These are phyloP conservation scores for Asbolus verrucosus DNA, from an alignment of 1,140 invertebrate genomes.

Conservation along the genomic window DNA sequence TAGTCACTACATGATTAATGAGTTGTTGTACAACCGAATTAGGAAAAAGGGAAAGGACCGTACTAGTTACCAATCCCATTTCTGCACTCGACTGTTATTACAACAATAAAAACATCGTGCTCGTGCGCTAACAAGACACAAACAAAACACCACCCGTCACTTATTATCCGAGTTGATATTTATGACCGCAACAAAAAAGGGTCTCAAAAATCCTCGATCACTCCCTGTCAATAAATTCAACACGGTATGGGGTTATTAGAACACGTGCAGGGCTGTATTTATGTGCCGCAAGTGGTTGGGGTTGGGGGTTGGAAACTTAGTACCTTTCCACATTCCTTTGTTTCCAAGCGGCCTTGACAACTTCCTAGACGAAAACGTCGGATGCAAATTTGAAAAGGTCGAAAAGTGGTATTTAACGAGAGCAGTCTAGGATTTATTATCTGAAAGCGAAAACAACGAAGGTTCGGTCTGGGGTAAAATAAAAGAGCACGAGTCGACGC, in stretches of 20 bases:
- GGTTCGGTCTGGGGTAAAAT: background rate
- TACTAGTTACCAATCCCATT: constrained; percentile 1
- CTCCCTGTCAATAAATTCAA: background rate
- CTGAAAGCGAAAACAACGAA: background rate
- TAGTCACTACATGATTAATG: constrained; percentile 34
- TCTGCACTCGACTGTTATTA: background rate
- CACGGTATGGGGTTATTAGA: background rate
- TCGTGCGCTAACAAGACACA: too few relatives aligned
- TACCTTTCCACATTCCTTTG: constrained; percentile 17
- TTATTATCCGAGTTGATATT: too few relatives aligned
- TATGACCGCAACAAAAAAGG: too few relatives aligned
- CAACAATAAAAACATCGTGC: background rate
- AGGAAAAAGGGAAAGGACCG: background rate
- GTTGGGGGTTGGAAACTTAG: background rate
- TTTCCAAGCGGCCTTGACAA: background rate
- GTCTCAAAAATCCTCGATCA: background rate
- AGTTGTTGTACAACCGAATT: constrained; percentile 29
- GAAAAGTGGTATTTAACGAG: background rate
- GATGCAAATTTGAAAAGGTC: background rate
- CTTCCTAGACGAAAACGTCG: background rate
- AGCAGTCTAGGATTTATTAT: background rate
- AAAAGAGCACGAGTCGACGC: background rate
- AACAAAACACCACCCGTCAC: too few relatives aligned
- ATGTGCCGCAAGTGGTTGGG: constrained; percentile 9
- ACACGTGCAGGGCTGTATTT: constrained; percentile 25